Evolutionary conservation across 2,888 invertebrate species (phyloP), one percentile per base, ranked within the genome.

Genomic region (Odiellus spinosus): DNA sequence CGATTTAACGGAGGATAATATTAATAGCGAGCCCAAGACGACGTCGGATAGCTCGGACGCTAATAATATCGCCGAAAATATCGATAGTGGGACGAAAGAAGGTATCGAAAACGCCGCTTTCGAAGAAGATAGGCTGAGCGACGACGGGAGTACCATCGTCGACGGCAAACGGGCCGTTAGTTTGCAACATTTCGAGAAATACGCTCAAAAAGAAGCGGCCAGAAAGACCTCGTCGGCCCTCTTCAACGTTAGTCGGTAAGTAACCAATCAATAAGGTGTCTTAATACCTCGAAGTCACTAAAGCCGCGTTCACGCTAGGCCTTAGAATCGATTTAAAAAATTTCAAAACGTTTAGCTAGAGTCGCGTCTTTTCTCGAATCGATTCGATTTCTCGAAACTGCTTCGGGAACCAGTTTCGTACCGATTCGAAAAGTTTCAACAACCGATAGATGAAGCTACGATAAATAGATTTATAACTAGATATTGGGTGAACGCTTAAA

Each of bases 151-250:
- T 15, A 53, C 55, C 26, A 54, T 56, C 19, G 49, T 56, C 17
- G 49, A 57, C 42, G 57, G 56, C 10, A 56, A 57, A 45, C 45
- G 55, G 42, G 57, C 57, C 4, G 53, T 57, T 42, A 55, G 55
- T 38, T 49, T 57, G 40, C 39, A 51, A 14, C 54, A 56, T 44
- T 56, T 56, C 32, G 56, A 53, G n/a, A 55, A 55, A 47, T 56
- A 50, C 46, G 50, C 51, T 1, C 52, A 52, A 34, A 49, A 46
- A n/a, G 49, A 52, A 32, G 44, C 38, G 10, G 42, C 43, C 1
- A 48, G 52, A 17, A 48, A 40, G 35, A 50, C 44, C n/a, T 42
- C 46, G 38, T 8, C 49, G 11, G 44, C 51, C 4, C 32, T 45
- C 26, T 19, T 48, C 3, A 39, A 49, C 17, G 26, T 26, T 26